phyloP scores from a whole-genome alignment of 2,888 invertebrate genomes.

The Phlogophora meticulosa region DNA sequence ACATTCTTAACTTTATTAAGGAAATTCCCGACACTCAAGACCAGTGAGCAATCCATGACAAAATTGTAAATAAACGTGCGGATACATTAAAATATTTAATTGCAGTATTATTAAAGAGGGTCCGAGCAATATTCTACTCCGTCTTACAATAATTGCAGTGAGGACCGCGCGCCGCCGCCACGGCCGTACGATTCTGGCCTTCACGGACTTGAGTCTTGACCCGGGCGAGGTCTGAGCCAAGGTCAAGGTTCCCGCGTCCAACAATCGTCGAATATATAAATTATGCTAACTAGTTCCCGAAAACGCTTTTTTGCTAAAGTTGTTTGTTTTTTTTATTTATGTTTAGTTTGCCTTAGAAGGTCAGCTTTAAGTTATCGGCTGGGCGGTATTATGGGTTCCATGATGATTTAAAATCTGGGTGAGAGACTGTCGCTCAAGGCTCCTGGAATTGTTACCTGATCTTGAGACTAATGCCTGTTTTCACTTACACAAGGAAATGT shows the following conservation, averaged over 20 bases:
- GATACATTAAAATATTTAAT: conserved; percentile 23
- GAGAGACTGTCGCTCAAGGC: neutral
- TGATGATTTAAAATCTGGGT: neutral
- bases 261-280: conserved; percentile 13
- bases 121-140: conserved; percentile 22
- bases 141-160: conserved; percentile 34
- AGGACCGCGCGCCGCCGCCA: conserved; percentile 19
- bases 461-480: no score
- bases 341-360: conserved; percentile 13
- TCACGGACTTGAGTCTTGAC: conserved; percentile 61
- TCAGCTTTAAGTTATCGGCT: neutral
- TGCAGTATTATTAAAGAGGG: conserved; percentile 25
- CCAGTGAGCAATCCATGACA: neutral
- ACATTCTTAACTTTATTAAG: conserved; percentile 1
- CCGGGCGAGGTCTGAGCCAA: conserved; percentile 57
- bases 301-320: conserved; percentile 51
- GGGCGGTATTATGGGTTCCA: neutral
- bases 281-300: conserved; percentile 55
- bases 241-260: conserved; percentile 63
- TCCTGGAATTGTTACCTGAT: no score
- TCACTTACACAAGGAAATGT: neutral
- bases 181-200: conserved; percentile 54
- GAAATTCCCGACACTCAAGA: neutral
- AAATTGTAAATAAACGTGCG: conserved; percentile 6
- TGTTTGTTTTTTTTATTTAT: conserved; percentile 32